These are phyloP conservation scores for Muscicapa comitata DNA, from an alignment of 2,797 vertebrate genomes.

Conservation along the genomic window DNA sequence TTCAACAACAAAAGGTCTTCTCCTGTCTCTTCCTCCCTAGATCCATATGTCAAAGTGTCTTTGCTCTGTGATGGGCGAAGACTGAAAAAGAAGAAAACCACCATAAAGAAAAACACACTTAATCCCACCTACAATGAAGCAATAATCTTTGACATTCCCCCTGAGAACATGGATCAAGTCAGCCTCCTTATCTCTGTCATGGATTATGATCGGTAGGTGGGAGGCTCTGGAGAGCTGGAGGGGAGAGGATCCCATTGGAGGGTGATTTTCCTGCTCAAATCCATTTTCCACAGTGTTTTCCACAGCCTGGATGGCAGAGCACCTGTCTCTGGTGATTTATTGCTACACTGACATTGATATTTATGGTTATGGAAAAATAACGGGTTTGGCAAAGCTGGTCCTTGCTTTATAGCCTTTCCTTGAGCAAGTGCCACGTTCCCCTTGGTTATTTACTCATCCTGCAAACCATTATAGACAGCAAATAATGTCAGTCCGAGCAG, in stretches of 20 bases:
- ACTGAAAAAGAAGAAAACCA: constrained; percentile 98
- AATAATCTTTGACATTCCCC: constrained; percentile 98
- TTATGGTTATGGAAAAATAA: not conserved
- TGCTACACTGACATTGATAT: not conserved
- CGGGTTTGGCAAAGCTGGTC: not conserved
- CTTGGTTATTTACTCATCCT: not conserved
- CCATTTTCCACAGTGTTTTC: not conserved
- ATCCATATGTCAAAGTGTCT: constrained; percentile 97
- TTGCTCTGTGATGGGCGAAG: constrained; percentile 93
- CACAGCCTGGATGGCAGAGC: not conserved
- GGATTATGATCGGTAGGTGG: constrained; percentile 93
- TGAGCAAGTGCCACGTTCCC: not conserved
- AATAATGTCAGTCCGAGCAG: not conserved
- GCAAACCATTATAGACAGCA: not conserved
- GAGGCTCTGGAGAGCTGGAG: not conserved
- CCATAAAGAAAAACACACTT: constrained; percentile 96
- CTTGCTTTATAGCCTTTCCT: not conserved
- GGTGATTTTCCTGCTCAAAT: not conserved
- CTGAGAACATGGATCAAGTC: constrained; percentile 98
- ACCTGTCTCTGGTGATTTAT: not conserved
- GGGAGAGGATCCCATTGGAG: not conserved
- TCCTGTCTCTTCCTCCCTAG: constrained; percentile 60
- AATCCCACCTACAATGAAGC: constrained; percentile 98
- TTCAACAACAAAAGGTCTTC: not conserved
- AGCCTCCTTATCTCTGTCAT: constrained; percentile 96